These are phyloP conservation scores for Lasioglossum marginatum DNA, from an alignment of 2,888 invertebrate species.

Conservation along the genomic window DNA sequence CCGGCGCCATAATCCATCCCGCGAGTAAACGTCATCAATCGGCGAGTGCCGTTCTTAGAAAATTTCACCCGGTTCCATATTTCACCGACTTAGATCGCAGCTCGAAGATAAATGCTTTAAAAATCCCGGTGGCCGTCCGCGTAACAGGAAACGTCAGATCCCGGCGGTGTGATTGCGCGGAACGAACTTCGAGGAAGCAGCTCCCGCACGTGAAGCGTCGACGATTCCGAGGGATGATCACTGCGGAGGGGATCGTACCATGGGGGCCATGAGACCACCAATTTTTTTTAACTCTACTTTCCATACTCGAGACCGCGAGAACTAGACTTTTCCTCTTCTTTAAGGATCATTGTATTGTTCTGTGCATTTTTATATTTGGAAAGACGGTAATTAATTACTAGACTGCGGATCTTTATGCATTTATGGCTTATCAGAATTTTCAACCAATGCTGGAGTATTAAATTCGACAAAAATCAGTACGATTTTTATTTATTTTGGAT, in stretches of 20 bases:
- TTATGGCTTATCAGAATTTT: too few relatives aligned
- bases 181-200: slow-evolving; percentile 39
- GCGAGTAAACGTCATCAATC: slow-evolving; percentile 44
- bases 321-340: background rate
- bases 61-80: slow-evolving; percentile 42
- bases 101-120: slow-evolving; percentile 54
- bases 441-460: too few relatives aligned
- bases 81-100: slow-evolving; percentile 45
- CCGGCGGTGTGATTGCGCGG: slow-evolving; percentile 46
- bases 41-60: slow-evolving; percentile 22
- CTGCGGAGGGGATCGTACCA: slow-evolving; percentile 24
- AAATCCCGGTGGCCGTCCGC: slow-evolving; percentile 39
- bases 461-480: too few relatives aligned
- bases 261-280: background rate
- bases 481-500: too few relatives aligned
- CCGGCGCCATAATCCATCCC: slow-evolving; percentile 36
- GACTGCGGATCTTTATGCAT: too few relatives aligned
- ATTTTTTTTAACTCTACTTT: slow-evolving; percentile 6
- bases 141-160: slow-evolving; percentile 42
- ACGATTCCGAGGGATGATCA: slow-evolving; percentile 52
- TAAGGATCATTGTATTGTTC: background rate
- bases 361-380: background rate
- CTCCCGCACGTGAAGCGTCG: slow-evolving; percentile 39
- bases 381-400: background rate
- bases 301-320: background rate